A percentile compares a stretch with the other conserved stretches of the same genome.
These are phyloP conservation scores for Aix galericulata DNA, from an alignment of 2,113 vertebrate species.

Conservation along the genomic window DNA sequence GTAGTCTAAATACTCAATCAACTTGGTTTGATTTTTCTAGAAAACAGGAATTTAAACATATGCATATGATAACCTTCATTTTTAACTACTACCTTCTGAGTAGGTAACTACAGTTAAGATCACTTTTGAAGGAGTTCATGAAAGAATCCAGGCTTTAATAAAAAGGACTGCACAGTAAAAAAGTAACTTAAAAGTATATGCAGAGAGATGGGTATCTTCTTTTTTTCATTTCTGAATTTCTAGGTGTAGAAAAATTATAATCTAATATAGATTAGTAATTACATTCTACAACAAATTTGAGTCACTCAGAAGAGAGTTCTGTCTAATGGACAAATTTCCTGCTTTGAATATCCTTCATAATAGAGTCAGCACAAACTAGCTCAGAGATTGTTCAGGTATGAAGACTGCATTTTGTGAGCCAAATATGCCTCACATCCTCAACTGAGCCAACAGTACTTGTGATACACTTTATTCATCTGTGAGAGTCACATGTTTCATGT, in stretches of 20 bases:
- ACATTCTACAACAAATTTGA: background rate
- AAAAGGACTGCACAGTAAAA: background rate
- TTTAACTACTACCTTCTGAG: background rate
- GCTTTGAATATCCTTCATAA: background rate
- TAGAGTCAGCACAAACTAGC: background rate
- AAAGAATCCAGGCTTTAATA: background rate
- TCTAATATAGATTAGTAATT: background rate
- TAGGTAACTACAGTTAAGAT: background rate
- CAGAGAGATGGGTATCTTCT: background rate
- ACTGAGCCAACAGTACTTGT: background rate
- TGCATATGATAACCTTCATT: background rate
- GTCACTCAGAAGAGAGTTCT: background rate
- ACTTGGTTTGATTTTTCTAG: background rate
- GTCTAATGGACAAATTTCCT: background rate
- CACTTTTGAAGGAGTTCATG: background rate
- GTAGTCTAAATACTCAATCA: background rate
- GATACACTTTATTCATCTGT: background rate
- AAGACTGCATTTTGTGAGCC: background rate
- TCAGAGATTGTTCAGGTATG: background rate
- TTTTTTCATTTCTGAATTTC: background rate
- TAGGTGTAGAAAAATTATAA: background rate
- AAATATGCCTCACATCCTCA: background rate
- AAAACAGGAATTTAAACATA: background rate
- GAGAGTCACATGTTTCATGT: background rate
- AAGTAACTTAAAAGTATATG: background rate